Evolutionary conservation across 53 echinoderm and acorn worm species (phyloP).

Genomic region (Astropecten irregularis): DNA sequence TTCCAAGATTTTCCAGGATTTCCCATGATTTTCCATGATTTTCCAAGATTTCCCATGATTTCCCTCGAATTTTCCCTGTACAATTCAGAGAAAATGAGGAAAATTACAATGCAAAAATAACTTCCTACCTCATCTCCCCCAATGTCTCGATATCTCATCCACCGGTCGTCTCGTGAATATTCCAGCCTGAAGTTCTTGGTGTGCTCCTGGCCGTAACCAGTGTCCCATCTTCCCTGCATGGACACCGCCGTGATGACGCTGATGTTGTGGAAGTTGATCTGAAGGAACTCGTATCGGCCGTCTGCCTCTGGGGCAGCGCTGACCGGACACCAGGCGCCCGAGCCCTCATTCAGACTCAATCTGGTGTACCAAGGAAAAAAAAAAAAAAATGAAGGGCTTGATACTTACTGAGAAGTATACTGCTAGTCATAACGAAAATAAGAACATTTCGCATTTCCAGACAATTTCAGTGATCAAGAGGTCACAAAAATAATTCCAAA

Average conservation of each 20-base stretch:
- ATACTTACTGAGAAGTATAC: no score
- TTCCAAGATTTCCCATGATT: no score
- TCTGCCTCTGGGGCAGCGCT: constrained; percentile 62
- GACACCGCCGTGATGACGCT: constrained; percentile 80
- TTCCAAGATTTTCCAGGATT: no score
- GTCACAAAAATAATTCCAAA: no score
- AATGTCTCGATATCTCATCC: constrained; percentile 64
- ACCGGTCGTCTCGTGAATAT: constrained; percentile 71
- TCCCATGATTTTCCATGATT: no score
- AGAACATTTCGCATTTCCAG: no score
- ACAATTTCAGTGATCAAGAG: no score
- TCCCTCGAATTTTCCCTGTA: no score
- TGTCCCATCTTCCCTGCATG: constrained; percentile 84
- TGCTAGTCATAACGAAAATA: no score
- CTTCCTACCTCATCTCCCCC: constrained; percentile 67
- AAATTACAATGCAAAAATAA: no score
- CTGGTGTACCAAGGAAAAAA: background rate
- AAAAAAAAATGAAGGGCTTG: no score
- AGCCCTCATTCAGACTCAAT: constrained; percentile 39
- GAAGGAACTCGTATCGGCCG: constrained; percentile 81
- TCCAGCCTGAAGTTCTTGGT: constrained; percentile 73
- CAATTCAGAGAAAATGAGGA: no score
- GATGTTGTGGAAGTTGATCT: constrained; percentile 78
- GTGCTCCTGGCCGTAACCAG: constrained; percentile 73
- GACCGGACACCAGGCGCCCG: constrained; percentile 93